Evolutionary conservation across 2,113 vertebrate genomes (phyloP), one percentile per base, ranked within the genome.

Genomic region (Psephotus haematonotus): DNA sequence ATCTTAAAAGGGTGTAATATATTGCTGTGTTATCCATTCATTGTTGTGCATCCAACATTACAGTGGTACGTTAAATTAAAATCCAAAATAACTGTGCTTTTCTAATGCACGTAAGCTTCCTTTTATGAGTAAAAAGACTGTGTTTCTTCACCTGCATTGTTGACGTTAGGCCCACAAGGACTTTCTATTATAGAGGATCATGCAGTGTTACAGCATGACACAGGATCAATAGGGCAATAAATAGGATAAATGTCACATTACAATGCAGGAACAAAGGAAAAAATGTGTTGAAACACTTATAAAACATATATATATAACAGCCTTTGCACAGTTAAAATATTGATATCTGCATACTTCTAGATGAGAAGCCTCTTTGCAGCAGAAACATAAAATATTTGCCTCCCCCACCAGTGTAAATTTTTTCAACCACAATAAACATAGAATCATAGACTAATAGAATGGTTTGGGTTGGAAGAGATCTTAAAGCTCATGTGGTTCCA

Each of bases 1-100:
- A 78, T 69, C 44, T 82, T 92, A 78, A 96, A 91, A 80, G 52
- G 46, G 55, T 90, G 71, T 50, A 90, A 90, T 81, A 74, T 77
- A 53, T 68, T 64, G 68, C 69, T 88, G 43, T 15, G 28, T 55
- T 92, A 68, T 29, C 79, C 82, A 65, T 68, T 92, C 89, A 95
- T 87, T 88, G 53, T 70, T 71, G 88, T 19, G 59, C 63, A 92
- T 84, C 74, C 57, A 68, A 74, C 43, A 62, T 62, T 65, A 85
- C 4, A 72, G 13, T 44, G n/a, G 50, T 77, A 57, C 10, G 47
- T 68, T 90, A 74, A 69, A 72, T 49, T 46, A 44, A 79, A 87
- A 67, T 43, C 13, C 20, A 68, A 70, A 95, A 90, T 59, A 74
- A 80, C 33, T 57, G 46, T 65, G 49, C 12, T 53, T 79, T 82